Evolutionary conservation across 2,113 vertebrate species (phyloP), one percentile per base, ranked within the genome.

Genomic region (Condylura cristata): DNA sequence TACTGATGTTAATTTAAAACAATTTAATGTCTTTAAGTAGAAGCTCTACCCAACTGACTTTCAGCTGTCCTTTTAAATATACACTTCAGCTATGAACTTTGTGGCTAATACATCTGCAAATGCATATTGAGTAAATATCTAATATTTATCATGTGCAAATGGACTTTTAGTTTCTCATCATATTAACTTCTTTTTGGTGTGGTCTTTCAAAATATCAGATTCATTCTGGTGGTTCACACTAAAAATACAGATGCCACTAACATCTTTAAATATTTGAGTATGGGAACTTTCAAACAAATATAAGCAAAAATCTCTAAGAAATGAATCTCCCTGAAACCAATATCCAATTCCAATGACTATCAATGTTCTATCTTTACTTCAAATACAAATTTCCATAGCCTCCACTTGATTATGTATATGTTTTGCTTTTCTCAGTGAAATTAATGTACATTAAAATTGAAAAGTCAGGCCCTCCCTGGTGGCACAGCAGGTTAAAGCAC

Each of bases 391-490:
- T 72, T 39, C 32, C 30, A 2, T 10, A 76, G 4, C 22, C 53
- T 3, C 32, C n/a, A 8, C 24, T 66, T 81, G 46, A 93, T 75
- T 65, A 51, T 51, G 78, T 80, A 78, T 80, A 58, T n/a, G 51
- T 8, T 95, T 78, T 48, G 26, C 34, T 61, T 44, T 80, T 89
- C 46, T 70, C 44, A 44, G 3, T 78, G 82, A 93, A 95, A 81
- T 16, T 61, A 60, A 78, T 60, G 4, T 85, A 79, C 8, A 58
- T 13, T 95, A 17, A 72, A n/a, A n/a, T n/a, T n/a, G n/a, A n/a
- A n/a, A n/a, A n/a, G n/a, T n/a, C n/a, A n/a, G n/a, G n/a, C n/a
- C n/a, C n/a, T n/a, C n/a, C n/a, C n/a, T n/a, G n/a, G n/a, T n/a
- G n/a, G n/a, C n/a, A n/a, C n/a, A n/a, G n/a, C n/a, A n/a, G n/a